phyloP scores from a whole-genome alignment of 1,140 invertebrate genomes.

The Diorhabda elongata region DNA sequence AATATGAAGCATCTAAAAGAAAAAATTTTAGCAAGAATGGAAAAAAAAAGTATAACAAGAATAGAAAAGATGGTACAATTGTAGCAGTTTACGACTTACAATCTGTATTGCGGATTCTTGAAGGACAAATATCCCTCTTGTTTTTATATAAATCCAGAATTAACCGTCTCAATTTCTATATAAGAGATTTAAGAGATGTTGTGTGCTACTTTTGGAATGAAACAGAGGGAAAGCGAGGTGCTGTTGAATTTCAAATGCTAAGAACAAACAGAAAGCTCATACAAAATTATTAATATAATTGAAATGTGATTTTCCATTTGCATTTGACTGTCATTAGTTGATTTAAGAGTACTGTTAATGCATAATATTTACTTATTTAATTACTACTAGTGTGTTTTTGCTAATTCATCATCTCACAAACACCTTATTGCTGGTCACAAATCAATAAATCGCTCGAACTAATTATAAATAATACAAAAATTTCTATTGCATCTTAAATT shows the following conservation, averaged over 20 bases:
- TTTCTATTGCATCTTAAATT: not conserved
- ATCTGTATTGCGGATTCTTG: conserved; percentile 37
- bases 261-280: too few species aligned
- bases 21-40: conserved; percentile 4
- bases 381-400: too few species aligned
- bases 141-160: conserved; percentile 41
- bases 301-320: too few species aligned
- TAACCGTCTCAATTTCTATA: conserved; percentile 41
- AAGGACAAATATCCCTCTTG: conserved; percentile 29
- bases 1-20: conserved; percentile 27
- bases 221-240: conserved; percentile 43
- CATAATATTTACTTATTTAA: too few species aligned
- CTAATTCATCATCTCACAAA: too few species aligned
- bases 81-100: conserved; percentile 31
- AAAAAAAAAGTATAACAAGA: conserved; percentile 44
- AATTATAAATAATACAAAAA: not conserved
- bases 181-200: conserved; percentile 35
- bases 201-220: conserved; percentile 50
- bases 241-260: conserved; percentile 34
- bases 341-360: too few species aligned
- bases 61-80: not conserved
- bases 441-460: not conserved
- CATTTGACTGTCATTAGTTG: too few species aligned
- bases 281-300: too few species aligned
- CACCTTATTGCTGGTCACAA: too few species aligned